phyloP scores from a whole-genome alignment of 2,888 invertebrate genomes.

The Busseola fusca region DNA sequence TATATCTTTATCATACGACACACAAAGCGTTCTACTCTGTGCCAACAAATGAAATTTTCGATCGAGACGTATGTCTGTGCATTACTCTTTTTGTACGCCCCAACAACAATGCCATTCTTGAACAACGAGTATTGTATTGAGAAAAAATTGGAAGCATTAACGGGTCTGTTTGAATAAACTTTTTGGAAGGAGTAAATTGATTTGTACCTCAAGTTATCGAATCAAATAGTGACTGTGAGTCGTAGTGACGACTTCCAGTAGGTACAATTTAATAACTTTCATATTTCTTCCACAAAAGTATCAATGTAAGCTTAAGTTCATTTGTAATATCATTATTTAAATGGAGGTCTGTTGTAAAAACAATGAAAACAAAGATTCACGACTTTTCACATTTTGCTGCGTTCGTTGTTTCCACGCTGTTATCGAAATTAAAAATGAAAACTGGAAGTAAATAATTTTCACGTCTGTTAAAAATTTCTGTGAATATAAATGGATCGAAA shows the following conservation, averaged over 20 bases:
- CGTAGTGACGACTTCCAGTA: background rate
- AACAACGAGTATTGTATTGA: conserved; percentile 70
- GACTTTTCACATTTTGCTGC: conserved; percentile 37
- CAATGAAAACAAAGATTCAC: conserved; percentile 40
- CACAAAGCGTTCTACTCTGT: conserved; percentile 74
- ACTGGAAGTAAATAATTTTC: conserved; percentile 31
- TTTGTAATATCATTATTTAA: conserved; percentile 39
- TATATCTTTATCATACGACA: conserved; percentile 72
- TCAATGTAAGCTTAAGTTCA: background rate
- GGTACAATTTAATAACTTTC: background rate
- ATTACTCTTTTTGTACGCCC: conserved; percentile 80
- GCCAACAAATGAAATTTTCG: conserved; percentile 84
- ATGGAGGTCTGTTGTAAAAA: conserved; percentile 41
- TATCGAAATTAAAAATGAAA: conserved; percentile 50
- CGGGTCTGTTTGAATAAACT: conserved; percentile 16
- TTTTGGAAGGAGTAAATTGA: background rate
- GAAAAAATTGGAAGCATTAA: conserved; percentile 51
- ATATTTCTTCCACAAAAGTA: background rate
- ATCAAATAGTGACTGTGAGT: too few relatives aligned
- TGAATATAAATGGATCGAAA: conserved; percentile 18
- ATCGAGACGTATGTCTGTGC: conserved; percentile 83
- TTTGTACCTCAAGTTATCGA: background rate
- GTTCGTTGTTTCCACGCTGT: conserved; percentile 30
- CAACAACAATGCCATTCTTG: conserved; percentile 77
- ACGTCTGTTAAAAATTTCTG: conserved; percentile 5